Evolutionary conservation across 2,888 invertebrate species (phyloP).

Genomic region (Neocrepidodera transversa): DNA sequence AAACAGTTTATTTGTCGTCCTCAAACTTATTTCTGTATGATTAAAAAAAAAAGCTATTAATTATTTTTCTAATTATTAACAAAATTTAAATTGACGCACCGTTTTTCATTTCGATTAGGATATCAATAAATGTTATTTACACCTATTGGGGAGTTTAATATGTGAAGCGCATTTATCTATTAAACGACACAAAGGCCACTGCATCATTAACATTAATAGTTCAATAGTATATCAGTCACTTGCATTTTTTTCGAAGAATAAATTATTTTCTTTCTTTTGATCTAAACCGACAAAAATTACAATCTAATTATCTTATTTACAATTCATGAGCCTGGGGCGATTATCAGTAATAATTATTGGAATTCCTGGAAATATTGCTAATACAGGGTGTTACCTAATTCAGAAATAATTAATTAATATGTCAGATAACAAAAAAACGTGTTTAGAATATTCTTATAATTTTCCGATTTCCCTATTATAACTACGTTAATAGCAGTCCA

Average conservation of each 20-base stretch:
- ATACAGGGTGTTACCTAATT: slow-evolving; percentile 4
- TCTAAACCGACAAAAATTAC: slow-evolving; percentile 38
- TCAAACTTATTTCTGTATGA: too few species aligned
- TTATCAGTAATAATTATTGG: slow-evolving; percentile 10
- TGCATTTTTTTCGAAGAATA: slow-evolving; percentile 21
- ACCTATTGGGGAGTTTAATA: slow-evolving; percentile 25
- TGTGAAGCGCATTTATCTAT: slow-evolving; percentile 28
- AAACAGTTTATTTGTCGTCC: too few species aligned
- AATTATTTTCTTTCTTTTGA: slow-evolving; percentile 34
- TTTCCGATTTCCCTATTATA: too few species aligned
- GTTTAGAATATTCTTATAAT: too few species aligned
- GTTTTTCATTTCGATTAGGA: too few species aligned
- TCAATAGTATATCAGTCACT: slow-evolving; percentile 33
- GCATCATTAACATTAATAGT: slow-evolving; percentile 24
- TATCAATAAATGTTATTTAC: too few species aligned
- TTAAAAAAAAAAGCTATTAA: too few species aligned
- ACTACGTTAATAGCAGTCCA: too few species aligned
- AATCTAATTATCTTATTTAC: slow-evolving; percentile 40
- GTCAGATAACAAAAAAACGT: too few species aligned
- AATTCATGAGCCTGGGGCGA: slow-evolving; percentile 16
- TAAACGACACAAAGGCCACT: slow-evolving; percentile 21
- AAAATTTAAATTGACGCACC: too few species aligned
- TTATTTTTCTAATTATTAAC: too few species aligned
- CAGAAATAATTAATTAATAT: neutral
- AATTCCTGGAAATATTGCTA: slow-evolving; percentile 17